Percentiles rank a stretch among this genome's conserved stretches.
phyloP scores from a whole-genome alignment of 2,797 vertebrate species.

The Eptatretus atami region DNA sequence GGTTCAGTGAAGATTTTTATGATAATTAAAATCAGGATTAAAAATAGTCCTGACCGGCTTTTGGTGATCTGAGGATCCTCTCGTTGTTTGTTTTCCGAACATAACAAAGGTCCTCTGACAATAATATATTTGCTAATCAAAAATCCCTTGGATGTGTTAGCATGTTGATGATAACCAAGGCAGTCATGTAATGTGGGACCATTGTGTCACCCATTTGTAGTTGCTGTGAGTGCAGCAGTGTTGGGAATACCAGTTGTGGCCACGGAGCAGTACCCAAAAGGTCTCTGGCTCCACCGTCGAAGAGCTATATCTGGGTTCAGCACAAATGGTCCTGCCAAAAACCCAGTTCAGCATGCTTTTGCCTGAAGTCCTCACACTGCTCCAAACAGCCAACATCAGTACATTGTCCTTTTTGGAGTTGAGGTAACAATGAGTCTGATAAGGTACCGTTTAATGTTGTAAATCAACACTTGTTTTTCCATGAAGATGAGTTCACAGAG shows the following conservation, averaged over 20 bases:
- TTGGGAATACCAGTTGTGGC: constrained; percentile 46
- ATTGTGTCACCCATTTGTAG: constrained; percentile 12
- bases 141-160: background rate
- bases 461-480: too few species aligned
- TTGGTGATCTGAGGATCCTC: background rate
- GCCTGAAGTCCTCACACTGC: constrained; percentile 30
- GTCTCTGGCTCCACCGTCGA: constrained; percentile 43
- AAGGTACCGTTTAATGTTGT: too few species aligned
- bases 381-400: constrained; percentile 29
- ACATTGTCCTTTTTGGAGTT: constrained; percentile 43
- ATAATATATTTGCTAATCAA: background rate
- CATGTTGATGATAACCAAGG: background rate
- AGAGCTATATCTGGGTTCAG: constrained; percentile 36
- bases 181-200: too few species aligned
- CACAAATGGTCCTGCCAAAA: constrained; percentile 38
- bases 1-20: background rate
- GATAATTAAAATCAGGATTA: too few species aligned
- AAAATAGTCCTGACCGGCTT: background rate
- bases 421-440: constrained; percentile 19
- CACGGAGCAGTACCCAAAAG: constrained; percentile 56
- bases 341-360: constrained; percentile 59
- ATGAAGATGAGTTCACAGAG: too few species aligned
- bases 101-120: background rate
- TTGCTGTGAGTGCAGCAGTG: constrained; percentile 42
- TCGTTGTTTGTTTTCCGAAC: background rate